Conservation (phyloP, 2,113 vertebrate species). For the Halcyon senegalensis region DNA sequence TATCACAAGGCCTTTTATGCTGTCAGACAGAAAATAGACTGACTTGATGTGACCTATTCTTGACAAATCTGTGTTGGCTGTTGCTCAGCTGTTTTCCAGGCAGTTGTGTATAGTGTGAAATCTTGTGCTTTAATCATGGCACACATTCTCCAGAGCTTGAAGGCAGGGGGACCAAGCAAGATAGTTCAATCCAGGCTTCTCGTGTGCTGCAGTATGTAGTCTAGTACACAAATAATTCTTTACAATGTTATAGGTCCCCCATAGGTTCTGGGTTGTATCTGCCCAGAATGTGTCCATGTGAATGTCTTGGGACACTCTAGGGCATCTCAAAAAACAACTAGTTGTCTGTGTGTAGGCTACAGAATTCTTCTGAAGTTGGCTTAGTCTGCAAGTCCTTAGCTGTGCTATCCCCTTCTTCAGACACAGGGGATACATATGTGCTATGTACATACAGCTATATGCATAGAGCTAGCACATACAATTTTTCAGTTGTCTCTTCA, state of each 20-base stretch:
- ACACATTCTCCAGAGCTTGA: not conserved
- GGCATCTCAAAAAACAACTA: not conserved
- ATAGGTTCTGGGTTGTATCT: not conserved
- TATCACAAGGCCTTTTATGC: not conserved
- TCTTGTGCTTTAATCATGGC: not conserved
- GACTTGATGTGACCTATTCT: not conserved
- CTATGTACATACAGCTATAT: not conserved
- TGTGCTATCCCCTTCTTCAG: not conserved
- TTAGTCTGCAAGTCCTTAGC: not conserved
- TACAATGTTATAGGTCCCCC: not conserved
- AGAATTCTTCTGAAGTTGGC: not conserved
- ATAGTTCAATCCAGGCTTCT: not conserved
- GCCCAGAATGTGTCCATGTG: not conserved
- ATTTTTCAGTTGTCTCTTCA: not conserved
- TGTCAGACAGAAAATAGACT: not conserved
- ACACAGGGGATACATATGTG: not conserved
- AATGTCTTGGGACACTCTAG: not conserved
- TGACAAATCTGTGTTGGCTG: not conserved
- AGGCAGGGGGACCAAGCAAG: not conserved
- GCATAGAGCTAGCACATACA: not conserved
- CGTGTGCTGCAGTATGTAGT: not conserved
- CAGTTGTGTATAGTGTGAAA: not conserved
- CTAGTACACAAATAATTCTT: not conserved
- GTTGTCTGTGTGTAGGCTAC: not conserved
- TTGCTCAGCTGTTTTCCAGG: not conserved